These are phyloP conservation scores for Ctenochaetus hawaiiensis DNA, from an alignment of 2,797 vertebrate genomes.

Conservation along the genomic window DNA sequence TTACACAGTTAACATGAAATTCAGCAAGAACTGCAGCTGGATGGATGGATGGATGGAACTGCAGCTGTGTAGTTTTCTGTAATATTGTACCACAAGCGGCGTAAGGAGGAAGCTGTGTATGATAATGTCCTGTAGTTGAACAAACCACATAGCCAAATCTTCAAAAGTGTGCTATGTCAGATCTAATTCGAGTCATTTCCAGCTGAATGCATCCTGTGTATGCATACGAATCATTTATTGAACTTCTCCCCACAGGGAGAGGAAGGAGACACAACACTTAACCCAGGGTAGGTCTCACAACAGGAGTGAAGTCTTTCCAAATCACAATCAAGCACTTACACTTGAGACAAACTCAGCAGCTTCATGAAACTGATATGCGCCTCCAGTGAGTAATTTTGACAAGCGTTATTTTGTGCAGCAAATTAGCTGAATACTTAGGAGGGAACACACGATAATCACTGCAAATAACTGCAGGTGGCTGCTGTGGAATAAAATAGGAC, in stretches of 20 bases:
- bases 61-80: background rate
- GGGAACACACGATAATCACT: slow-evolving; percentile 19
- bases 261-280: slow-evolving; percentile 47
- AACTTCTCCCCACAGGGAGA: slow-evolving; percentile 48
- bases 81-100: background rate
- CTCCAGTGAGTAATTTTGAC: slow-evolving; percentile 28
- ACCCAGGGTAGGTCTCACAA: slow-evolving; percentile 44
- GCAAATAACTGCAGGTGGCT: slow-evolving; percentile 29
- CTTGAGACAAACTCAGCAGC: slow-evolving; percentile 45
- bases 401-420: slow-evolving; percentile 35
- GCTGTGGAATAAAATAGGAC: slow-evolving; percentile 12
- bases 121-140: slow-evolving; percentile 32
- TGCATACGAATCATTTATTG: slow-evolving; percentile 69
- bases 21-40: background rate
- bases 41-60: too few relatives aligned
- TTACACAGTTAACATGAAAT: background rate
- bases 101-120: slow-evolving; percentile 8
- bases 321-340: slow-evolving; percentile 56
- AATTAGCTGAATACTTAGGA: slow-evolving; percentile 36
- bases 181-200: slow-evolving; percentile 56
- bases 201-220: slow-evolving; percentile 39
- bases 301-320: slow-evolving; percentile 45
- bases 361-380: slow-evolving; percentile 32
- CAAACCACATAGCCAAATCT: slow-evolving; percentile 31
- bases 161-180: slow-evolving; percentile 49